These are phyloP conservation scores for Apodemia duryi DNA, from an alignment of 2,888 invertebrate species.

Conservation along the genomic window DNA sequence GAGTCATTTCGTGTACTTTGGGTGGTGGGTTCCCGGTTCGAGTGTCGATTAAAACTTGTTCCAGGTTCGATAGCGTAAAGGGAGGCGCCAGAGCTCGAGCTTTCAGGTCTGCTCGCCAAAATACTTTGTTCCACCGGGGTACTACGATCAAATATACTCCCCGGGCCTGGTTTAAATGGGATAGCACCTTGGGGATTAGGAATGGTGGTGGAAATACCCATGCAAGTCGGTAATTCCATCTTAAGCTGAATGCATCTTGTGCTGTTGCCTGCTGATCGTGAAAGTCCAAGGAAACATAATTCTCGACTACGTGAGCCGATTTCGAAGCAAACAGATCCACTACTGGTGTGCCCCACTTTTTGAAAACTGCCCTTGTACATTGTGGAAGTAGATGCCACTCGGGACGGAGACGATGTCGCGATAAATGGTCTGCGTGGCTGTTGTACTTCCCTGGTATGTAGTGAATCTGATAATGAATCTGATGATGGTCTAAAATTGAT, in stretches of 20 bases:
- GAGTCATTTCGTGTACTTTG: neutral
- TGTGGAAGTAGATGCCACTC: conserved; percentile 32
- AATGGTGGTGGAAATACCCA: conserved; percentile 31
- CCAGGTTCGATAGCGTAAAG: conserved; percentile 24
- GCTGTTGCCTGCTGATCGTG: conserved; percentile 26
- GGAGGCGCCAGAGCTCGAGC: conserved; percentile 33
- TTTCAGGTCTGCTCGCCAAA: conserved; percentile 28
- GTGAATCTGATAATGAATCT: no score
- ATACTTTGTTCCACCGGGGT: conserved; percentile 32
- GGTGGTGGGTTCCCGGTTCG: no score
- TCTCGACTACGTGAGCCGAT: conserved; percentile 17
- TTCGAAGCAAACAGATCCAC: conserved; percentile 25
- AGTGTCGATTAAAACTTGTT: no score
- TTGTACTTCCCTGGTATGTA: neutral
- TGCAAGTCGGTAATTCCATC: conserved; percentile 29
- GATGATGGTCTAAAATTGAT: no score
- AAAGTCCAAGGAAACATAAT: conserved; percentile 26
- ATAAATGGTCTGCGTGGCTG: neutral
- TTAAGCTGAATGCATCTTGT: conserved; percentile 26
- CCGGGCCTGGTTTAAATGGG: conserved; percentile 27
- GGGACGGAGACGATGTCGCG: neutral
- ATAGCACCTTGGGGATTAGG: conserved; percentile 23
- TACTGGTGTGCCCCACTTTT: conserved; percentile 18
- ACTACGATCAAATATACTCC: conserved; percentile 28
- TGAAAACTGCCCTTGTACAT: conserved; percentile 2